Conservation (phyloP, 2,888 invertebrate genomes). For the Andrena bucephala region DNA sequence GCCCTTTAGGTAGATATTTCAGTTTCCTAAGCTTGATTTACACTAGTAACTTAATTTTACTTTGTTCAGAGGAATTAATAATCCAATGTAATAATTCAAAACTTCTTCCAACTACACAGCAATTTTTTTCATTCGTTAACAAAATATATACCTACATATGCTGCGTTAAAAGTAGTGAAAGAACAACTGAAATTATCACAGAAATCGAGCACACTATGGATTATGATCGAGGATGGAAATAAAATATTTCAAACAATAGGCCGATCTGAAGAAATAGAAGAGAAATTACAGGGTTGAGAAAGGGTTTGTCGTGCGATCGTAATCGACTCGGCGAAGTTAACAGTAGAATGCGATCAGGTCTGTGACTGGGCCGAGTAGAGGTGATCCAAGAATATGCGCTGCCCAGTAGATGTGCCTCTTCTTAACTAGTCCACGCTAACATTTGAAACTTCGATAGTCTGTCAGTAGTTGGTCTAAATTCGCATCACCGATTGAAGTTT, state of each 20-base stretch:
- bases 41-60: no score
- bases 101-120: not conserved
- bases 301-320: slow-evolving; percentile 26
- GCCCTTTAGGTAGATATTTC: no score
- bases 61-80: no score
- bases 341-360: slow-evolving; percentile 64
- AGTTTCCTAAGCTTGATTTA: no score
- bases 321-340: slow-evolving; percentile 53
- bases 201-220: not conserved
- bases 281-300: not conserved
- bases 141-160: not conserved
- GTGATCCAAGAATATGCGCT: slow-evolving; percentile 80
- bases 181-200: not conserved
- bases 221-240: not conserved
- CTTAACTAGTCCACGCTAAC: slow-evolving; percentile 73
- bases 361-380: slow-evolving; percentile 59
- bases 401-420: slow-evolving; percentile 60
- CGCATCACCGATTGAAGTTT: slow-evolving; percentile 45
- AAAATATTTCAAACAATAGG: not conserved
- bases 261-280: not conserved
- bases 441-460: slow-evolving; percentile 71
- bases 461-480: slow-evolving; percentile 57
- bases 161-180: not conserved
- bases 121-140: not conserved
- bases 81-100: no score